Conservation (phyloP, 2,888 invertebrate species). For the Mactromeris polynyma region DNA sequence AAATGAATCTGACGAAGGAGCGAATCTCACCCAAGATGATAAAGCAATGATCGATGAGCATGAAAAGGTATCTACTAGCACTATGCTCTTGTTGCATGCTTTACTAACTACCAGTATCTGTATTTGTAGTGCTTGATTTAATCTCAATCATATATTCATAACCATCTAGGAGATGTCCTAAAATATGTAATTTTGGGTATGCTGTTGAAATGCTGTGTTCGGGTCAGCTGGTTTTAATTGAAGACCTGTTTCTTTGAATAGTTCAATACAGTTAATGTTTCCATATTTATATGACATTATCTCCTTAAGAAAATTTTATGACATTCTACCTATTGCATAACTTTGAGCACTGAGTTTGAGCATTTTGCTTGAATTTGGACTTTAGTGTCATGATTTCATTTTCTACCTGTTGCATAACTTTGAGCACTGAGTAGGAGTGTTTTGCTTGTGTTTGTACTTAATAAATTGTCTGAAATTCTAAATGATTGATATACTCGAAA, state of each 20-base stretch:
- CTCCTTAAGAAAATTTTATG: too few relatives aligned
- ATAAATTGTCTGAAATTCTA: too few relatives aligned
- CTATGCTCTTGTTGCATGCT: background rate
- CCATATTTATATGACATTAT: too few relatives aligned
- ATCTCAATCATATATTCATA: background rate
- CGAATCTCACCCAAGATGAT: background rate
- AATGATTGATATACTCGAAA: too few relatives aligned
- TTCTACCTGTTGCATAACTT: too few relatives aligned
- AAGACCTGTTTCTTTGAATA: background rate
- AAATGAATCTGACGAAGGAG: background rate
- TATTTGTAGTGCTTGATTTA: background rate
- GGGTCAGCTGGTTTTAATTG: background rate
- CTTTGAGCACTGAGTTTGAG: too few relatives aligned
- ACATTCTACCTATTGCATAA: too few relatives aligned
- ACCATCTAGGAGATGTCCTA: background rate
- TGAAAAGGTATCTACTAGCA: conserved; percentile 12
- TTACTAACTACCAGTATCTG: background rate
- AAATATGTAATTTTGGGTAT: background rate
- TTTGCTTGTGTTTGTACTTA: too few relatives aligned
- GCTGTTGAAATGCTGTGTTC: background rate
- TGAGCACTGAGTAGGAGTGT: too few relatives aligned
- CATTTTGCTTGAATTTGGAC: too few relatives aligned
- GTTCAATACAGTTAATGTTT: too few relatives aligned
- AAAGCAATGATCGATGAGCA: background rate
- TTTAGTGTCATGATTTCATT: too few relatives aligned